A percentile compares a stretch with the other conserved stretches of the same genome.
Conservation (phyloP, 30 jellyfish, hydroid and myxozoan species). For the Hydractinia echinata region DNA sequence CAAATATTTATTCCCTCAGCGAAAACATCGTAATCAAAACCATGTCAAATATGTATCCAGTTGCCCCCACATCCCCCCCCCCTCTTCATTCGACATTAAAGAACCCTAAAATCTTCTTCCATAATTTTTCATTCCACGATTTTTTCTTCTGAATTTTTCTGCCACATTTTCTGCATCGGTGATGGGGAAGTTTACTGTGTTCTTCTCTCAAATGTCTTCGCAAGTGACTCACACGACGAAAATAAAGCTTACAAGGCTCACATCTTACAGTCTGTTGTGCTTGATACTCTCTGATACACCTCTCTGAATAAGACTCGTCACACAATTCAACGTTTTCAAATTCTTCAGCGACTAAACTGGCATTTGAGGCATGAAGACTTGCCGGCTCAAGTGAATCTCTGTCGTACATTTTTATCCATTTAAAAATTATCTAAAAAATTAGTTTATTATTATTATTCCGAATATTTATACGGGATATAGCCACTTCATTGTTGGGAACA, state of each 20-base stretch:
- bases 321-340: neutral
- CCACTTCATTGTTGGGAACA: no score
- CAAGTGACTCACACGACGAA: conserved; percentile 15
- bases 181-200: conserved; percentile 8
- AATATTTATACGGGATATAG: no score
- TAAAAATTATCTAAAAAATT: neutral
- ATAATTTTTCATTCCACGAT: conserved; percentile 14
- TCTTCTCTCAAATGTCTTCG: conserved; percentile 25
- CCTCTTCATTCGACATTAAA: neutral
- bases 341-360: neutral
- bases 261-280: neutral
- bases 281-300: neutral
- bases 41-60: no score
- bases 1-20: no score
- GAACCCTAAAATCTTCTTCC: conserved; percentile 5
- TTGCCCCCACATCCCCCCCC: neutral
- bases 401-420: conserved; percentile 1
- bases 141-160: neutral
- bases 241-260: conserved; percentile 19
- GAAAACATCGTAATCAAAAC: no score
- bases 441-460: no score
- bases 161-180: conserved; percentile 21
- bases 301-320: neutral
- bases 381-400: neutral
- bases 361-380: neutral